Base-by-base conservation (phyloP, 1,140 invertebrate genomes). In the Sogatella furcifera region DNA sequence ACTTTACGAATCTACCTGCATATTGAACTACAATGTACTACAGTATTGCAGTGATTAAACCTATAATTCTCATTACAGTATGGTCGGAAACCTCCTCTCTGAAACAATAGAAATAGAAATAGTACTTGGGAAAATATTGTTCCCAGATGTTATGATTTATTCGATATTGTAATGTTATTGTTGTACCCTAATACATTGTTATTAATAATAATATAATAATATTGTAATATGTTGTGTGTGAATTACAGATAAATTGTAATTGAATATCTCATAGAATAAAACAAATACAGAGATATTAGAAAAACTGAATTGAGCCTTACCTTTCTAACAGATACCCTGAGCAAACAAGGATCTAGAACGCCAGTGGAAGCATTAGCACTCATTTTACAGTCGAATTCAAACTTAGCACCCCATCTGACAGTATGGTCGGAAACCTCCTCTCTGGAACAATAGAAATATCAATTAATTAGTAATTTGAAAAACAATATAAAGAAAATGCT, bases 321-420 rank as follows among this genome's bases (percentile, higher is more conserved):
- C 81, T 95, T 96, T 72, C 95, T 81, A 60, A 98, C 90, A 41
- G 95, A 98, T 71, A 98, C 86, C 69, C 95, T 80, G 69, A 95
- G 82, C 61, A 89, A 79, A 74, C 92, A 95, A 57, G 91, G 88
- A 74, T 98, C 95, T 55, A 98, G 80, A 55, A 97, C 85, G 46
- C 92, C 92, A 2, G 93, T 97, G 42, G 87, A 90, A 21, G 92
- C 89, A 76, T 93, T 97, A 49, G 94, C 94, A 71, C 89, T 91
- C 90, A 97, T 96, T 78, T 97, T 97, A 78, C 94, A 97, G 56
- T 87, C 82, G 76, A 98, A 98, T 66, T 84, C 81, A 74, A 96
- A 97, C 65, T 84, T 83, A 11, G 85, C 85, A 70, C 88, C 85
- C 95, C 95, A 98, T 71, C 85, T 82, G 44, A 97, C 95, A 65